Conservation (phyloP, 2,797 vertebrate species). For the Staurois parvus region DNA sequence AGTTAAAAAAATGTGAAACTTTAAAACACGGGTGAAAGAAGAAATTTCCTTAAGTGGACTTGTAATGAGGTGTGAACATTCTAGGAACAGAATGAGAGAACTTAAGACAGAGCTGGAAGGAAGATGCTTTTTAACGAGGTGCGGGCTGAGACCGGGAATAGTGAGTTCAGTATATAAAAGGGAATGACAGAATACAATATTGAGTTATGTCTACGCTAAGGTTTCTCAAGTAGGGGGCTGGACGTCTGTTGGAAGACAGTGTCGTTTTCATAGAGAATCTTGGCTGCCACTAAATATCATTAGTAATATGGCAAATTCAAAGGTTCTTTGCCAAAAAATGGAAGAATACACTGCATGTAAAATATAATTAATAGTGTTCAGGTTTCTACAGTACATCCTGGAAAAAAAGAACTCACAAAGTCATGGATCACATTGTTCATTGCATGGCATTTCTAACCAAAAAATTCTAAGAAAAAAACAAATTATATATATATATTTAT, state of each 20-base stretch:
- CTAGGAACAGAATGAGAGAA: constrained; percentile 47
- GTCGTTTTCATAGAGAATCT: constrained; percentile 31
- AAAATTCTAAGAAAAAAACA: too few species aligned
- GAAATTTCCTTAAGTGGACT: constrained; percentile 41
- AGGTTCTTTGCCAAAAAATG: constrained; percentile 3
- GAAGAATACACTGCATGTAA: neutral
- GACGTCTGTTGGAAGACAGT: constrained; percentile 8
- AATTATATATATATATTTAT: too few species aligned
- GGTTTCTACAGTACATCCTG: neutral
- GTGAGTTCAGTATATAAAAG: constrained; percentile 22
- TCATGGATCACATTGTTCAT: neutral
- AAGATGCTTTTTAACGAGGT: constrained; percentile 51
- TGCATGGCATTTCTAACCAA: too few species aligned
- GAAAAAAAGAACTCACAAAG: neutral
- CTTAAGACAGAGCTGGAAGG: constrained; percentile 46
- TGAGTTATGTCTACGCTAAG: constrained; percentile 25
- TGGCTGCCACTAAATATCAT: constrained; percentile 25
- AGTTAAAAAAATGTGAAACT: constrained; percentile 1
- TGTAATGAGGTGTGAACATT: constrained; percentile 55
- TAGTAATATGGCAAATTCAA: constrained; percentile 13
- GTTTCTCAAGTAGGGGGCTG: constrained; percentile 27
- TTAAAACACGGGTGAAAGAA: constrained; percentile 30
- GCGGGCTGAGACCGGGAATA: constrained; percentile 32
- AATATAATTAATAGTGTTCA: constrained; percentile 8
- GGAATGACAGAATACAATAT: constrained; percentile 11